phyloP scores from a whole-genome alignment of 2,113 vertebrate genomes.

The Proterorhinus semilunaris region DNA sequence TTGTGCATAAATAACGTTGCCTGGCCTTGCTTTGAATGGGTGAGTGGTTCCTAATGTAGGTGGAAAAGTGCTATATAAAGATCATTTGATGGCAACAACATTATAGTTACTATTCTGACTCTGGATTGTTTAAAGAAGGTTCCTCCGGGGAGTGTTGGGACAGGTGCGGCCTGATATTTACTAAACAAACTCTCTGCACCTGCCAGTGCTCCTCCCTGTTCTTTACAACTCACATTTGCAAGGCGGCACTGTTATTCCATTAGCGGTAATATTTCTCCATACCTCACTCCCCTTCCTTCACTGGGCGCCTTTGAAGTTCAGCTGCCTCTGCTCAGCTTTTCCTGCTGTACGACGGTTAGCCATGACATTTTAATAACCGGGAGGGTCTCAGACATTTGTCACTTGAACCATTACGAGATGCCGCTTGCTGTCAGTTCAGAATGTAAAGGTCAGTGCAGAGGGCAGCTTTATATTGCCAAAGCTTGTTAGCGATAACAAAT shows the following conservation, averaged over 20 bases:
- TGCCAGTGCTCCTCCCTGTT: constrained; percentile 24
- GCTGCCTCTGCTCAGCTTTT: constrained; percentile 19
- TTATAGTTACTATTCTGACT: neutral
- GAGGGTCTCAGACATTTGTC: constrained; percentile 50
- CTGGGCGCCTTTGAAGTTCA: constrained; percentile 45
- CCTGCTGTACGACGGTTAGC: neutral
- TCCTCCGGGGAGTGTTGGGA: constrained; percentile 20
- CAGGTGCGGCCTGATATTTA: constrained; percentile 55
- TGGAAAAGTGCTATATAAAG: too few species aligned
- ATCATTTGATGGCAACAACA: neutral
- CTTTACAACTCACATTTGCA: constrained; percentile 22
- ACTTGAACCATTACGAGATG: constrained; percentile 39
- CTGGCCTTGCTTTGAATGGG: too few species aligned
- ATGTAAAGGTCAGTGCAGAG: constrained; percentile 35
- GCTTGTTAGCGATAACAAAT: constrained; percentile 13
- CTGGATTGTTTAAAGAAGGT: neutral
- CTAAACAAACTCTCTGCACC: constrained; percentile 57
- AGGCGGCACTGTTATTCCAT: constrained; percentile 5
- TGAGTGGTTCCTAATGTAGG: too few species aligned
- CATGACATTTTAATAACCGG: constrained; percentile 24
- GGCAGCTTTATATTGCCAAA: constrained; percentile 9
- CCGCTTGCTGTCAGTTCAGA: constrained; percentile 23
- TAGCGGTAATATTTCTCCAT: constrained; percentile 3
- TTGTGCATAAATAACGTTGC: too few species aligned
- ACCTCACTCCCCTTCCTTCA: constrained; percentile 36